Conservation (phyloP, 2,797 vertebrate species). For the Oryzias dopingdopingensis region DNA sequence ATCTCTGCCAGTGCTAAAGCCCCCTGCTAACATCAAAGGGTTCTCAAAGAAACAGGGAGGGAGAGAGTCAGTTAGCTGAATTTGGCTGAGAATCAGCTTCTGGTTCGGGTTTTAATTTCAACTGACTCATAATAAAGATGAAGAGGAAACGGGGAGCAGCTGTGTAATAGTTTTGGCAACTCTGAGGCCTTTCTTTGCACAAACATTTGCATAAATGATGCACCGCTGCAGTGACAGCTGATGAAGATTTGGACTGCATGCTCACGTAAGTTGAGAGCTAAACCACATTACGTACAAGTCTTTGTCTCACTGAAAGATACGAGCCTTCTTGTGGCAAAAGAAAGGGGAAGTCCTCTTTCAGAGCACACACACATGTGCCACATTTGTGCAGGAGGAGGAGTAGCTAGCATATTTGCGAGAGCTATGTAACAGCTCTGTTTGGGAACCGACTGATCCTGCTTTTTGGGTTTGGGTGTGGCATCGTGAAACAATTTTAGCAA, state of each 20-base stretch:
- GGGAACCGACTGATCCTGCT: constrained; percentile 36
- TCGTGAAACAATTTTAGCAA: constrained; percentile 32
- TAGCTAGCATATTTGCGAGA: constrained; percentile 39
- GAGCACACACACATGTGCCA: constrained; percentile 21
- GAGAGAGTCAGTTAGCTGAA: constrained; percentile 85
- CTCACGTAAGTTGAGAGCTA: constrained; percentile 50
- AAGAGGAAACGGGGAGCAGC: constrained; percentile 54
- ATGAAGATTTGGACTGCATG: constrained; percentile 27
- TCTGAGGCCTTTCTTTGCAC: constrained; percentile 34
- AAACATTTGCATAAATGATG: constrained; percentile 58
- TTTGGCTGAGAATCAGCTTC: constrained; percentile 91
- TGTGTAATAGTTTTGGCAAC: constrained; percentile 52
- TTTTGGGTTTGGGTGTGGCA: constrained; percentile 44
- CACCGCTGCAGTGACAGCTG: constrained; percentile 20
- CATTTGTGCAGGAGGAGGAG: constrained; percentile 34
- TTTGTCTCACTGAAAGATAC: constrained; percentile 64
- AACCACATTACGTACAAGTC: constrained; percentile 43
- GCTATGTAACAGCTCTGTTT: constrained; percentile 35
- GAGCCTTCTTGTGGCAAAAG: constrained; percentile 49
- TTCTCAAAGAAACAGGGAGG: constrained; percentile 79
- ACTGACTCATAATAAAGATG: constrained; percentile 66
- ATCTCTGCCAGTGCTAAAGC: constrained; percentile 87
- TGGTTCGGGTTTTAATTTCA: constrained; percentile 85
- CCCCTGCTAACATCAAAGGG: constrained; percentile 98
- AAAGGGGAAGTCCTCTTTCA: constrained; percentile 37